Percentiles rank a stretch among this genome's conserved stretches.
Evolutionary conservation across 2,113 vertebrate species (phyloP).

Genomic region (Stigmatopora nigra): DNA sequence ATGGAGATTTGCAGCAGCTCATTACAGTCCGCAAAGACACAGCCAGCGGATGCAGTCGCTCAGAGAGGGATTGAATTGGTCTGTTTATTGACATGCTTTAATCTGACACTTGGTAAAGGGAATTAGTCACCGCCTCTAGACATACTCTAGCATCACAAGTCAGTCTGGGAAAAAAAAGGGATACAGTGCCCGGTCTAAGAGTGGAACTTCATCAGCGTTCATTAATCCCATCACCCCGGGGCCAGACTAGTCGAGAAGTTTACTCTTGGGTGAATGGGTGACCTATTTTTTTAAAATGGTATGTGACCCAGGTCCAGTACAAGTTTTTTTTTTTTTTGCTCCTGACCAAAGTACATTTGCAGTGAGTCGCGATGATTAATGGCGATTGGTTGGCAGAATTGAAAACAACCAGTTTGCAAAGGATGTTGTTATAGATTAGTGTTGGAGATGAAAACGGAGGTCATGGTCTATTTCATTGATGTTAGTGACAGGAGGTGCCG

Average conservation of each 20-base stretch:
- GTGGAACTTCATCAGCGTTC: conserved; percentile 72
- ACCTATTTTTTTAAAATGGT: conserved; percentile 49
- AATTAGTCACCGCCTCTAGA: conserved; percentile 66
- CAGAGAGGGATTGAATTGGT: conserved; percentile 72
- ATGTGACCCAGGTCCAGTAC: conserved; percentile 16
- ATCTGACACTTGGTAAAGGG: conserved; percentile 71
- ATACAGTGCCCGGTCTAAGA: conserved; percentile 52
- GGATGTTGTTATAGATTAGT: too few relatives aligned
- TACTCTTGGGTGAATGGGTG: conserved; percentile 51
- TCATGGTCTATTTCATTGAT: too few relatives aligned
- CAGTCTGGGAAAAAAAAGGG: conserved; percentile 59
- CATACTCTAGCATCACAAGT: conserved; percentile 51
- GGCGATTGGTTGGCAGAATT: too few relatives aligned
- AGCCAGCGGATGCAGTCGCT: conserved; percentile 63
- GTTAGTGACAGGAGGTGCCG: too few relatives aligned
- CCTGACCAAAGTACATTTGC: too few relatives aligned
- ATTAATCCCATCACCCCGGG: conserved; percentile 65
- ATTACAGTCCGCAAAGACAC: conserved; percentile 68
- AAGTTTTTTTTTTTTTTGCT: not conserved
- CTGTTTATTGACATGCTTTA: conserved; percentile 75
- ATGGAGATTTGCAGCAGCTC: conserved; percentile 70
- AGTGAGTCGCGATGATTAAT: too few relatives aligned
- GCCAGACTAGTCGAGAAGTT: conserved; percentile 65
- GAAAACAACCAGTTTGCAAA: too few relatives aligned
- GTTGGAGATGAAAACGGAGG: too few relatives aligned